A percentile compares a stretch with the other conserved stretches of the same genome.
Conservation (phyloP, 2,113 vertebrate species). For the Tamias sibiricus region DNA sequence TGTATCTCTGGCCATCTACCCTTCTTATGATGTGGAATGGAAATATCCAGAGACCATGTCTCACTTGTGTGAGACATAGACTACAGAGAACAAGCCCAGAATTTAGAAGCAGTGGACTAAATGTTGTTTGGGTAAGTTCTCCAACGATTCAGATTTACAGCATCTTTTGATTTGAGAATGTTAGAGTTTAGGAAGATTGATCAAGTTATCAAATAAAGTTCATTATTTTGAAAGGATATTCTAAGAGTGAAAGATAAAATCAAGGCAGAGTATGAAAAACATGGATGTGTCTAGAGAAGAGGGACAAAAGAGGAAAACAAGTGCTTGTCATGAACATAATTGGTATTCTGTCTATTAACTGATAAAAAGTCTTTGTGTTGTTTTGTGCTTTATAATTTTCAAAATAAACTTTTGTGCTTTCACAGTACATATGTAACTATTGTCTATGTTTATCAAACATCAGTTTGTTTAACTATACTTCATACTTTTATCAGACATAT, state of each 20-base stretch:
- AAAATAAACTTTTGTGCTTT: slow-evolving; percentile 24
- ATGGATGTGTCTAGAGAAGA: not conserved
- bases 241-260: not conserved
- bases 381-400: not conserved
- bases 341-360: not conserved
- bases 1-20: not conserved
- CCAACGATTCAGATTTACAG: not conserved
- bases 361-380: not conserved
- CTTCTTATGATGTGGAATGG: not conserved
- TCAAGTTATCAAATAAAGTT: not conserved
- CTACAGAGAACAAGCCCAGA: not conserved
- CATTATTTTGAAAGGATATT: not conserved
- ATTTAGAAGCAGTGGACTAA: not conserved
- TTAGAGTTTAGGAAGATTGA: not conserved
- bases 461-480: not conserved
- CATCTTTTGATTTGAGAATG: not conserved
- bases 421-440: not conserved
- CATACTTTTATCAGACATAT: not conserved
- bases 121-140: not conserved
- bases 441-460: not conserved
- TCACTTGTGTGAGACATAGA: not conserved
- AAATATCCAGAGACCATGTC: not conserved
- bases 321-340: not conserved
- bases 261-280: not conserved
- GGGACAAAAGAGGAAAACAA: no score